Evolutionary conservation across 64 coral and sea anemone genomes (phyloP).

Genomic region (Porites australiensis): DNA sequence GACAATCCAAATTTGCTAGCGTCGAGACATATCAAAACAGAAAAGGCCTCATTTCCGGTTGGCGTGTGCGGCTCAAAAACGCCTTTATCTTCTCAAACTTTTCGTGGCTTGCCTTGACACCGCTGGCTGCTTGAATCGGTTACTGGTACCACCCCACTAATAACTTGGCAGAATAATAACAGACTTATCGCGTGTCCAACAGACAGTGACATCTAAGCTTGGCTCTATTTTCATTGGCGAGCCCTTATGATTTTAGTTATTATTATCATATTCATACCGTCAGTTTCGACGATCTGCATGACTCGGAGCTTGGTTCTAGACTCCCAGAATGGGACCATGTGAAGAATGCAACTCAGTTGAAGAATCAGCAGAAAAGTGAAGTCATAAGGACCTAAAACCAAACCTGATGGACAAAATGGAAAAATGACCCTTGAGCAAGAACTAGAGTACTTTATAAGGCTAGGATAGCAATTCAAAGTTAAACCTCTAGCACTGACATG

Average conservation of each 20-base stretch:
- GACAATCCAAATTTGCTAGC: too few relatives aligned
- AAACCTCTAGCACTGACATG: background rate
- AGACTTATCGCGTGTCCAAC: too few relatives aligned
- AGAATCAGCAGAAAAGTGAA: constrained; percentile 89
- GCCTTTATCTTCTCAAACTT: too few relatives aligned
- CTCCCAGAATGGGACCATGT: constrained; percentile 99
- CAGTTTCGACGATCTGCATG: constrained; percentile 51
- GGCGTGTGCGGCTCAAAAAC: too few relatives aligned
- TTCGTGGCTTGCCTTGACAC: too few relatives aligned
- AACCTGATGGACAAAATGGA: constrained; percentile 11
- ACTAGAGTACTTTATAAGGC: background rate
- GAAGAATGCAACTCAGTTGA: constrained; percentile 91
- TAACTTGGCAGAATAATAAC: too few relatives aligned
- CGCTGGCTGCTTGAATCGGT: too few relatives aligned
- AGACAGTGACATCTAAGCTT: too few relatives aligned
- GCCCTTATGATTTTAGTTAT: background rate
- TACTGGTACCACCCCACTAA: too few relatives aligned
- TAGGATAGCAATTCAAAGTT: background rate
- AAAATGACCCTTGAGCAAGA: background rate
- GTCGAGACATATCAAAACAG: too few relatives aligned
- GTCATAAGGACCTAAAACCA: constrained; percentile 83
- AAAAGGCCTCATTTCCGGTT: too few relatives aligned
- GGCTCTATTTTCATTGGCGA: too few relatives aligned
- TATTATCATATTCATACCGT: background rate
- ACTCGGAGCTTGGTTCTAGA: constrained; percentile 81